Base-by-base conservation (phyloP, 1,140 invertebrate species). In the Ceratina calcarata region DNA sequence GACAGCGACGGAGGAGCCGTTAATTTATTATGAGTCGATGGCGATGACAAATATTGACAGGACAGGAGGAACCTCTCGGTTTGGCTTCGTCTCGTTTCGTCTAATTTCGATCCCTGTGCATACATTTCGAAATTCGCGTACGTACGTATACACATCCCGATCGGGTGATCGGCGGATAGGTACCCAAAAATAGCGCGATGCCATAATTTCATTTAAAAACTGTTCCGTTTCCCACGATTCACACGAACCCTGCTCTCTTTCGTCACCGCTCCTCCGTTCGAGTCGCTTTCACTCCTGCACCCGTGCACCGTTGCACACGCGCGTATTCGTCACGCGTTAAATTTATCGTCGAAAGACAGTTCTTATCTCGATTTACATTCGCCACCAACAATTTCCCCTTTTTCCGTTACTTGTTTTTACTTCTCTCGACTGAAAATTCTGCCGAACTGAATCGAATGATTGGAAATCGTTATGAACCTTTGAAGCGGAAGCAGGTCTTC, bases 401-500 rank as follows among this genome's bases (percentile, higher is more conserved):
- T 10, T 45, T 2, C 37, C 10, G 37, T 45, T 10, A 45, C 10
- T 45, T 45, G 0, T 45, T 45, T 45, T 10, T 45, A 10, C 4
- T 32, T 32, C 27, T 32, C 27, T 32, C 27, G 27, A 32, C 18
- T 55, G 53, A 55, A 55, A 55, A 55, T 15, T 13, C n/a, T 57
- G 55, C 55, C 55, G 6, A 16, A 67, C 2, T 8, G 20, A 24
- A 18, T n/a, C n/a, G 6, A 37, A 37, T 16, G 13, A 2, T 57
- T 22, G 3, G 53, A 37, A 51, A 15, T 53, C 67, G 66, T 22
- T 24, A 24, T 60, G 51, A 27, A 24, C 81, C 51, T 88, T 73
- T 86, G 15, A 68, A 96, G 95, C 94, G 97, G 97, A 90, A 96
- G 96, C 92, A 95, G 97, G 89, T 98, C 97, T 78, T 98, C 97